phyloP scores from a whole-genome alignment of 1,140 invertebrate genomes.

The Temnothorax longispinosus region DNA sequence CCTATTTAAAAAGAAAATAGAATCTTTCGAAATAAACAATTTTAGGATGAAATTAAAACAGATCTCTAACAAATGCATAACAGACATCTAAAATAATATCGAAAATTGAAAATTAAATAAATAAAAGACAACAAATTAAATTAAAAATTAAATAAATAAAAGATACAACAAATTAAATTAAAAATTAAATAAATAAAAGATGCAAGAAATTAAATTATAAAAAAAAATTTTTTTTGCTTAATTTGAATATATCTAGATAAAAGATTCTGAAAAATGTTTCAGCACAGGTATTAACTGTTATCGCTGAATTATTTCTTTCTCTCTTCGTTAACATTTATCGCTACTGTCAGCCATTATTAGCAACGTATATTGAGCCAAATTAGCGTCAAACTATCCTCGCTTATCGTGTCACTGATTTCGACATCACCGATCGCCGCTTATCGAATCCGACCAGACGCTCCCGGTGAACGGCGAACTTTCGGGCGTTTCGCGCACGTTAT shows the following conservation, averaged over 20 bases:
- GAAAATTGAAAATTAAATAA: not conserved
- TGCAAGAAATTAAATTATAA: not conserved
- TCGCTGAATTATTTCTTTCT: not conserved
- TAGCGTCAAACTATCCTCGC: not conserved
- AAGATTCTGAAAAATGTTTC: not conserved
- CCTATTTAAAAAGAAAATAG: not conserved
- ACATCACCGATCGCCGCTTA: slow-evolving; percentile 10
- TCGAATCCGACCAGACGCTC: slow-evolving; percentile 1
- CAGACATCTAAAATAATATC: not conserved
- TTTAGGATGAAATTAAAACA: not conserved
- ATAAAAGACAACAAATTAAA: not conserved
- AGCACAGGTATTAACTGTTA: not conserved
- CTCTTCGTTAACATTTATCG: not conserved
- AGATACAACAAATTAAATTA: not conserved
- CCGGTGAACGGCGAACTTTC: not conserved
- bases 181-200: not conserved
- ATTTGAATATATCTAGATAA: not conserved
- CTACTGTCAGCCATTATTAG: not conserved
- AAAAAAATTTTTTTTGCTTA: not conserved
- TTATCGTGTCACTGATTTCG: not conserved
- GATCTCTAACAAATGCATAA: not conserved
- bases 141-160: not conserved
- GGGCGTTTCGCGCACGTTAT: not conserved
- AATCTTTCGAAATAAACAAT: not conserved
- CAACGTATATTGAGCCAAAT: not conserved